Percentiles rank a stretch among this genome's conserved stretches.
Evolutionary conservation across 2,888 invertebrate genomes (phyloP).

Genomic region (Tenthredo distinguenda): DNA sequence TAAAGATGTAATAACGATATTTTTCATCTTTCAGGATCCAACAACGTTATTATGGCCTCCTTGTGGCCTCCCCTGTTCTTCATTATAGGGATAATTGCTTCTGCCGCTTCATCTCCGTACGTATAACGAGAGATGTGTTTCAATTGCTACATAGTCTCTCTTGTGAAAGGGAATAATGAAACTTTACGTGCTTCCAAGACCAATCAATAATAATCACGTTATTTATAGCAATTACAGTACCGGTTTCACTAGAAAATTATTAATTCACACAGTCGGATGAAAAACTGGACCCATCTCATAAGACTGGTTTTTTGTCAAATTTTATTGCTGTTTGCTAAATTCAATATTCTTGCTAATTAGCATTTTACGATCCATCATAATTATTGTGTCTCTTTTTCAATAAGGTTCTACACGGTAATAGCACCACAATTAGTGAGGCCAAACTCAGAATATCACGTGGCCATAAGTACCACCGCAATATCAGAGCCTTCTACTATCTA

Average conservation of each 20-base stretch:
- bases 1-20: not conserved
- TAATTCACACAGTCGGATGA: not conserved
- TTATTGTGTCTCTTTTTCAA: not conserved
- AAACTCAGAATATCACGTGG: slow-evolving; percentile 91
- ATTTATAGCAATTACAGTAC: not conserved
- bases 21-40: not conserved
- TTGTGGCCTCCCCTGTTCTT: slow-evolving; percentile 57
- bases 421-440: slow-evolving; percentile 90
- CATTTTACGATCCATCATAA: not conserved
- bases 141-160: not conserved
- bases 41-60: slow-evolving; percentile 58
- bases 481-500: slow-evolving; percentile 85
- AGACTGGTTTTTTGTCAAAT: not conserved
- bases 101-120: slow-evolving; percentile 58
- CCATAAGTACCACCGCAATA: slow-evolving; percentile 82
- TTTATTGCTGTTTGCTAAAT: too few species aligned
- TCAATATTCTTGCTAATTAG: not conserved
- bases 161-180: not conserved
- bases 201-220: not conserved
- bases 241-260: not conserved
- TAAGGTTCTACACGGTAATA: slow-evolving; percentile 87
- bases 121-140: slow-evolving; percentile 45
- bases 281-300: not conserved
- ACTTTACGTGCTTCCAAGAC: not conserved
- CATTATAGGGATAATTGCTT: slow-evolving; percentile 56